Evolutionary conservation across 2,888 invertebrate genomes (phyloP), one percentile per base, ranked within the genome.

Genomic region (Dolomedes plantarius): DNA sequence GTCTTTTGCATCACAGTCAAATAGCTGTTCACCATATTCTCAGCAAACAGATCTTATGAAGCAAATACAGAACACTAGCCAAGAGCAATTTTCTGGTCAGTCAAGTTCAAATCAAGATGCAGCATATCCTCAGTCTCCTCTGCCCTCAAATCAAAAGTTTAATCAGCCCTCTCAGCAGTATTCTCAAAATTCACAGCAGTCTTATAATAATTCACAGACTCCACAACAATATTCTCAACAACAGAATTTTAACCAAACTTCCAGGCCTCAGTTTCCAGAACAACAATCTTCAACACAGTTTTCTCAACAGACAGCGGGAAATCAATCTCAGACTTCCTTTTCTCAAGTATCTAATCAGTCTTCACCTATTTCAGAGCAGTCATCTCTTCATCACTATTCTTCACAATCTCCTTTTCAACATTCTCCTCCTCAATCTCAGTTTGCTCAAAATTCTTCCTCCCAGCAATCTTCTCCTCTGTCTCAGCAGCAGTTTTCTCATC

Each of bases 401-500:
- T 56, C 77, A 5, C 77, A 73, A 23, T 41, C 72, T 36, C 46
- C 73, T 23, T 73, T 77, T 64, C 85, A 86, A 9, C 78, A 29
- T 62, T 73, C 85, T 27, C 74, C 78, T 19, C 62, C 78, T 19
- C 85, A 85, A 36, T 83, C 82, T 50, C 83, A 85, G 56, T 77
- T 85, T 72, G 46, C 77, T 19, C 73, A 73, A 56, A 39, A 1
- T 67, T 67, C 62, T 11, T n/a, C n/a, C 46, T 36, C 82, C 5
- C 76, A 82, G 39, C 77, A 72, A 7, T 67, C 77, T 11, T 19
- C 75, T 0, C 41, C 75, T 16, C 71, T 65, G 64, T 23, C 76
- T 65, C 56, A 75, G 6, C 76, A 76, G 19, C 69, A 69, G 56
- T 28, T 65, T 29, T 28, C 76, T 1, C 76, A 71, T 27, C 62